phyloP scores from a whole-genome alignment of 2,113 vertebrate genomes.

The Podocnemis expansa region DNA sequence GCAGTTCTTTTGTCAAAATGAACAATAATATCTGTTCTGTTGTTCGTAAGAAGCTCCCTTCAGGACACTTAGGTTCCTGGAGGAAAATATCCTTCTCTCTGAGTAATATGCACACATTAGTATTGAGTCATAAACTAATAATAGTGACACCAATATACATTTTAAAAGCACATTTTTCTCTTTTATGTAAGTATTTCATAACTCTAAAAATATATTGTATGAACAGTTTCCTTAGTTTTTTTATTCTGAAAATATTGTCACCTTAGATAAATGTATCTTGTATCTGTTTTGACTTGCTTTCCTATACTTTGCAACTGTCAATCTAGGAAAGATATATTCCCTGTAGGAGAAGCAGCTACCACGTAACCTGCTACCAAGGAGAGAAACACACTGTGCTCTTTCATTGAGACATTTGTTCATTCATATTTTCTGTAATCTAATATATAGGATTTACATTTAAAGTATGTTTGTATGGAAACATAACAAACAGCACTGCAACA shows the following conservation, averaged over 20 bases:
- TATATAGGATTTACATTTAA: not conserved
- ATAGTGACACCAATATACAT: not conserved
- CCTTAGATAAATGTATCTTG: not conserved
- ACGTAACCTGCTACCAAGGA: not conserved
- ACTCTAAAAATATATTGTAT: not conserved
- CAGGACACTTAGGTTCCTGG: not conserved
- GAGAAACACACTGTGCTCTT: not conserved
- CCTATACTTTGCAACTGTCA: not conserved
- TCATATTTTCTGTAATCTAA: not conserved
- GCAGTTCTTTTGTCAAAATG: not conserved
- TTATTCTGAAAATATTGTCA: not conserved
- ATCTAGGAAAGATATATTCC: not conserved
- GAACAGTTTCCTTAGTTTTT: not conserved
- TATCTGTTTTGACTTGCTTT: not conserved
- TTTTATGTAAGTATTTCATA: not conserved
- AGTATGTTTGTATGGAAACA: not conserved
- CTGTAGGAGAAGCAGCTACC: not conserved
- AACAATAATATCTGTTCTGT: not conserved
- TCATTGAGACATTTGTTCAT: not conserved
- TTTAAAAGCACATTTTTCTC: not conserved
- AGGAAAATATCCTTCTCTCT: not conserved
- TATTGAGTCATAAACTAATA: not conserved
- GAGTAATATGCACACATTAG: not conserved
- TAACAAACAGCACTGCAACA: conserved; percentile 12
- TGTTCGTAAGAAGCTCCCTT: conserved; percentile 7